Conservation (phyloP, 2,797 vertebrate genomes). For the Propithecus deckenii region DNA sequence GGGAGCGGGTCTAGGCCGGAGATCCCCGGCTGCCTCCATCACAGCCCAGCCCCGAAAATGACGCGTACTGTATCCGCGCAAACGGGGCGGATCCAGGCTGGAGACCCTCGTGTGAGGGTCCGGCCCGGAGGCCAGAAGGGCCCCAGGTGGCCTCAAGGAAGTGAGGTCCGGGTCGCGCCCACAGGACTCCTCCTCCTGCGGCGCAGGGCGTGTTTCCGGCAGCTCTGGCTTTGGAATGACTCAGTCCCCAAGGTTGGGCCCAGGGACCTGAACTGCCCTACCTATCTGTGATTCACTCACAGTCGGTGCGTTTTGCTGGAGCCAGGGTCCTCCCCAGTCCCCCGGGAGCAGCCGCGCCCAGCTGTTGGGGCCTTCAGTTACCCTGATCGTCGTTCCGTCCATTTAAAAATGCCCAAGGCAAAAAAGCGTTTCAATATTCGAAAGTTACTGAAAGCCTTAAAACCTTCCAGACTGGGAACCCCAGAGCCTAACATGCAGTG, state of each 20-base stretch:
- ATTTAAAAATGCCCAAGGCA: neutral
- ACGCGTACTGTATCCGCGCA: neutral
- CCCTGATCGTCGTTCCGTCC: neutral
- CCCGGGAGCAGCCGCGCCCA: neutral
- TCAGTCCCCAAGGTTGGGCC: constrained; percentile 57
- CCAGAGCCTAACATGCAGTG: neutral
- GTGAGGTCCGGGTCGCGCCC: constrained; percentile 25
- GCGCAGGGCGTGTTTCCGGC: constrained; percentile 74
- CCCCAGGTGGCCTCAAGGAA: constrained; percentile 24
- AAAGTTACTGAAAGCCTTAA: neutral
- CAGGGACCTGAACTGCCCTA: neutral
- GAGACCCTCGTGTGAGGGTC: neutral
- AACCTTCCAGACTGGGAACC: neutral
- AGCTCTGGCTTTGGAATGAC: constrained; percentile 63
- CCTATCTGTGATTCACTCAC: neutral
- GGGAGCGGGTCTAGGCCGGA: neutral
- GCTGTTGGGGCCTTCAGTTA: neutral
- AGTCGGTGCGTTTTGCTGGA: neutral
- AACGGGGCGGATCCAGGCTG: neutral
- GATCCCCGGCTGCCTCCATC: neutral
- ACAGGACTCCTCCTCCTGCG: constrained; percentile 58
- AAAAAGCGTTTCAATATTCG: neutral
- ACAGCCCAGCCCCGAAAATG: neutral
- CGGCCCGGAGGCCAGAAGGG: neutral
- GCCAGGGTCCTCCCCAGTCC: neutral